Percentiles rank a stretch among this genome's conserved stretches.
Evolutionary conservation across 2,888 invertebrate genomes (phyloP).

Genomic region (Eilema depressum): DNA sequence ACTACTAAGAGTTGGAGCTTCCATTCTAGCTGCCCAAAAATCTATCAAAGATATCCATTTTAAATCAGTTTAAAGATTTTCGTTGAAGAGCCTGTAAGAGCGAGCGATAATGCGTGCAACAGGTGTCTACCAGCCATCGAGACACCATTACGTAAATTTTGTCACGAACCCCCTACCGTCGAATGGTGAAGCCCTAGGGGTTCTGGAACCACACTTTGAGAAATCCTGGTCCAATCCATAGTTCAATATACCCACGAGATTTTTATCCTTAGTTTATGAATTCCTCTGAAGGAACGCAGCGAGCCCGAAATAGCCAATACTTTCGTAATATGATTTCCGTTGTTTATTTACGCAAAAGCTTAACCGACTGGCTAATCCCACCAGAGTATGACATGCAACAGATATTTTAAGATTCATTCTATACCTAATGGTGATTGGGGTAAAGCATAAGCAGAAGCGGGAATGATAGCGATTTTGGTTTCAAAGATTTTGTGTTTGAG

Average conservation of each 20-base stretch:
- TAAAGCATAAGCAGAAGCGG: conserved; percentile 23
- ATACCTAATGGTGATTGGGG: conserved; percentile 29
- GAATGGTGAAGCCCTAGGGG: too few relatives aligned
- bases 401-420: conserved; percentile 57
- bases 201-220: too few relatives aligned
- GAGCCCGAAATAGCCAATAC: conserved; percentile 29
- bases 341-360: conserved; percentile 47
- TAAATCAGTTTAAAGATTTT: too few relatives aligned
- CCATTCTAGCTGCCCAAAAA: too few relatives aligned
- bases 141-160: too few relatives aligned
- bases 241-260: neutral
- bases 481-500: neutral
- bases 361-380: conserved; percentile 42
- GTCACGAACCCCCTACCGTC: too few relatives aligned
- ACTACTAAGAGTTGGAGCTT: too few relatives aligned
- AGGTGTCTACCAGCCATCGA: too few relatives aligned
- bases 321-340: conserved; percentile 48
- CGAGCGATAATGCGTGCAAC: too few relatives aligned
- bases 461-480: conserved; percentile 4
- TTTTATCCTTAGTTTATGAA: neutral
- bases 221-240: neutral
- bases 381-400: conserved; percentile 50
- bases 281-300: neutral
- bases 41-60: too few relatives aligned
- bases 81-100: too few relatives aligned